These are phyloP conservation scores for Ariolimax columbianus DNA, from an alignment of 2,888 invertebrate species.

Conservation along the genomic window DNA sequence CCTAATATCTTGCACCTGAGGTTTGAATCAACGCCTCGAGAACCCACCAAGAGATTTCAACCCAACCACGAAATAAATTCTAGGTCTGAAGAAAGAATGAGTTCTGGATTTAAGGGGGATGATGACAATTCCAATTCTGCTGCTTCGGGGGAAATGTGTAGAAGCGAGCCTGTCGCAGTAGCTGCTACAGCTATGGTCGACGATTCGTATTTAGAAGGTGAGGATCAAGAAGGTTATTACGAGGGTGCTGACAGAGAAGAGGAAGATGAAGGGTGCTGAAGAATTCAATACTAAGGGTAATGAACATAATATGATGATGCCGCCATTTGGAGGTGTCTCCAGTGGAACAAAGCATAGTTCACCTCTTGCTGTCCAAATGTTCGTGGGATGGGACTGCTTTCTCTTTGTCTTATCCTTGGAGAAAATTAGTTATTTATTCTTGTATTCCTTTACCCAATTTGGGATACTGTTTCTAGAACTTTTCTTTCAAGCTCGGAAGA, in stretches of 20 bases:
- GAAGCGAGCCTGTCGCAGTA: neutral
- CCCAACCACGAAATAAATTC: neutral
- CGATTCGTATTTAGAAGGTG: neutral
- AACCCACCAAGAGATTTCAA: conserved; percentile 8
- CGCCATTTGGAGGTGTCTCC: too few relatives aligned
- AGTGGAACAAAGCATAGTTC: too few relatives aligned
- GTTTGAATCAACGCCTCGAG: conserved; percentile 35
- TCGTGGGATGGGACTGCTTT: too few relatives aligned
- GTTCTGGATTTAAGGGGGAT: neutral
- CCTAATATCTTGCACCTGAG: conserved; percentile 30
- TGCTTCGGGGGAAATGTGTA: neutral
- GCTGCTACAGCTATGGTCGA: neutral
- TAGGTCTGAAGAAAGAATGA: neutral
- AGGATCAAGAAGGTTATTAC: neutral
- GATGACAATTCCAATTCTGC: conserved; percentile 46
- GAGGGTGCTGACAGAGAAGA: neutral
- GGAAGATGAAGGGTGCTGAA: neutral
- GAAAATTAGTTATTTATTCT: too few relatives aligned
- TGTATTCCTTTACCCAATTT: too few relatives aligned
- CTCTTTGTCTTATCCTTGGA: too few relatives aligned
- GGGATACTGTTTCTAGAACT: too few relatives aligned
- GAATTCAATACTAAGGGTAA: neutral
- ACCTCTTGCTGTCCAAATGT: too few relatives aligned
- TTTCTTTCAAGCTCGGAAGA: too few relatives aligned
- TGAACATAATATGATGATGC: neutral